Conservation (phyloP, 1,140 invertebrate species). For the Panonychus citri region DNA sequence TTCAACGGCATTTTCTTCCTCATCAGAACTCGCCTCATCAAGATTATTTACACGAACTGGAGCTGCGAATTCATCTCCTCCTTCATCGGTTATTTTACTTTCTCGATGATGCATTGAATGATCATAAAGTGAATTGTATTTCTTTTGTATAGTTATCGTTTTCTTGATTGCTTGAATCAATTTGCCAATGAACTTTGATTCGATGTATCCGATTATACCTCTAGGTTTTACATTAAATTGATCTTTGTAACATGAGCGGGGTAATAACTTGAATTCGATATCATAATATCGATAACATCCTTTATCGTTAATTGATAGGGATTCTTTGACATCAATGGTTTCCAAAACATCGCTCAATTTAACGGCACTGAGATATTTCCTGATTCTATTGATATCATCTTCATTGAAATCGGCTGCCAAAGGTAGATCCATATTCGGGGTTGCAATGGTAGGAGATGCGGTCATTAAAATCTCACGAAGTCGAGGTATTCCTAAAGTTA, state of each 20-base stretch:
- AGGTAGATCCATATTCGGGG: conserved; percentile 84
- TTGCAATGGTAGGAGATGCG: conserved; percentile 71
- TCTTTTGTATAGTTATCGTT: conserved; percentile 11
- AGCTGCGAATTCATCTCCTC: conserved; percentile 19
- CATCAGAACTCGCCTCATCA: conserved; percentile 33
- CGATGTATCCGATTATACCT: conserved; percentile 30
- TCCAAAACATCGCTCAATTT: conserved; percentile 50
- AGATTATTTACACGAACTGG: conserved; percentile 25
- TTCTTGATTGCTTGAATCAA: conserved; percentile 18
- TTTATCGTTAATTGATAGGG: conserved; percentile 24
- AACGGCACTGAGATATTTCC: conserved; percentile 45
- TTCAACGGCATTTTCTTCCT: conserved; percentile 29
- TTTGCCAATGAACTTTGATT: conserved; percentile 22
- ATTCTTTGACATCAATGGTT: conserved; percentile 38
- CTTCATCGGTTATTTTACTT: not conserved
- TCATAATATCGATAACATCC: conserved; percentile 16
- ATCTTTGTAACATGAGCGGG: conserved; percentile 39
- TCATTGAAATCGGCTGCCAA: conserved; percentile 25
- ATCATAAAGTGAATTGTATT: conserved; percentile 4
- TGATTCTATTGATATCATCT: conserved; percentile 36
- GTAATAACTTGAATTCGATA: conserved; percentile 42
- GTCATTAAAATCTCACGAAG: conserved; percentile 91
- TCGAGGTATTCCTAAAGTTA: conserved; percentile 88
- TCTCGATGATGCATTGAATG: not conserved
- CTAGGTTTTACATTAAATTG: conserved; percentile 42